Base-by-base conservation (phyloP, 2,113 vertebrate genomes). In the Tiliqua scincoides region DNA sequence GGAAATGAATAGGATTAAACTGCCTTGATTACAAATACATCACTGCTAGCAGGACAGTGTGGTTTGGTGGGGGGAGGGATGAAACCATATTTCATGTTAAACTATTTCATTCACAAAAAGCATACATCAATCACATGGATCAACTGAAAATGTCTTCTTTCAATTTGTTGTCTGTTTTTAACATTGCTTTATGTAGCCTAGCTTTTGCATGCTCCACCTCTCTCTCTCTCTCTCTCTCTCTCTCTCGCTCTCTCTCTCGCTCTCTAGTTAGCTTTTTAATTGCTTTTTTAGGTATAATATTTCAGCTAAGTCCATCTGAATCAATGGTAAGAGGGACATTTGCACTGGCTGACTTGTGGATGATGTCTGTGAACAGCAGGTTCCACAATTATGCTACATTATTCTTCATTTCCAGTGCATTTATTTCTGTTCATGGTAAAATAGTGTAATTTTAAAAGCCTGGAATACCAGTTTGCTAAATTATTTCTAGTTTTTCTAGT, bases 1-100 rank as follows among this genome's bases (percentile, higher is more conserved):
- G 93, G 90, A 91, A 93, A 40, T 40, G 85, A 89, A 82, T 52
- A 79, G 89, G 78, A 92, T 91, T 92, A 86, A 88, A 89, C 80
- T 73, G 77, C 1, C 0, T 86, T 94, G 89, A 92, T 91, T 89
- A 91, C 67, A 84, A 25, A 1, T 91, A 89, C 92, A 92, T 88
- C 75, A 32, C 79, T 35, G 80, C 68, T 52, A 59, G 82, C 89
- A 89, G 68, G 82, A 83, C 57, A 79, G 57, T 35, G 30, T 61
- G 57, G 67, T 67, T 35, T 25, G 20, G 32, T 32, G 17, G 43
- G 18, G 43, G 20, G 6, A 21, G 57, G 65, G 6, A 35, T 11
- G 68, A 40, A 85, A 35, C 54, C 57, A 72, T 18, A 67, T 20
- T n/a, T 35, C 73, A 74, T 77, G 27, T 18, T 18, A 82, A 32